Conservation (phyloP, 2,797 vertebrate species). For the Kryptopterus vitreolus region DNA sequence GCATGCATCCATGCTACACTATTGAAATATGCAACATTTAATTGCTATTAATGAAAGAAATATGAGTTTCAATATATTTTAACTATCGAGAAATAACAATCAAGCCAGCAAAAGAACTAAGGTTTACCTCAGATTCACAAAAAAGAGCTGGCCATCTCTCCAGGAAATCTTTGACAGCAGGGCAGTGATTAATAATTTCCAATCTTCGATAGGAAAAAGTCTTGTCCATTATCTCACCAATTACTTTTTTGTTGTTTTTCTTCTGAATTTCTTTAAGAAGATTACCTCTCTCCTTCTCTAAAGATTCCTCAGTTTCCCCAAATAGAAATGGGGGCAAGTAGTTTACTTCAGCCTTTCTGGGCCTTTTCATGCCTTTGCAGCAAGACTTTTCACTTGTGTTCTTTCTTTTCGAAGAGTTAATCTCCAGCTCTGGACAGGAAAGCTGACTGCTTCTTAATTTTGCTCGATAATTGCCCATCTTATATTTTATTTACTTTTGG, state of each 20-base stretch:
- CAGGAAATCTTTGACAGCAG: conserved; percentile 12
- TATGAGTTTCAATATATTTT: no score
- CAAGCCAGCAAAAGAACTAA: neutral
- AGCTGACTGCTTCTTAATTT: conserved; percentile 43
- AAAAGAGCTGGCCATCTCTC: conserved; percentile 32
- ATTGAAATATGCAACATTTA: no score
- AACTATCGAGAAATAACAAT: neutral
- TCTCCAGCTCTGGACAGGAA: conserved; percentile 42
- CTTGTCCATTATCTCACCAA: conserved; percentile 29
- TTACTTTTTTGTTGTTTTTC: conserved; percentile 28
- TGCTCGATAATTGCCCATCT: conserved; percentile 50
- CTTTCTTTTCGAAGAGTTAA: conserved; percentile 45
- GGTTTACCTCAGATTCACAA: conserved; percentile 31
- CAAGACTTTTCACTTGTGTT: neutral
- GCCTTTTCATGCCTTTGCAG: conserved; percentile 44
- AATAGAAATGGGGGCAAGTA: conserved; percentile 46
- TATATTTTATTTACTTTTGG: conserved; percentile 49
- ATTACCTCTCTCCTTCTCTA: conserved; percentile 3
- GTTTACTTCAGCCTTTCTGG: conserved; percentile 52
- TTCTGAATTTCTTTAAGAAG: conserved; percentile 29
- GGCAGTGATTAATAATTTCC: conserved; percentile 10
- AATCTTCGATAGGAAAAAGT: conserved; percentile 18
- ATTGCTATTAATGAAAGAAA: no score
- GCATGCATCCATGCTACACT: no score
- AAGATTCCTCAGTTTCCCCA: conserved; percentile 3